Base-by-base conservation (phyloP, 2,888 invertebrate species). In the Machimus atricapillus region DNA sequence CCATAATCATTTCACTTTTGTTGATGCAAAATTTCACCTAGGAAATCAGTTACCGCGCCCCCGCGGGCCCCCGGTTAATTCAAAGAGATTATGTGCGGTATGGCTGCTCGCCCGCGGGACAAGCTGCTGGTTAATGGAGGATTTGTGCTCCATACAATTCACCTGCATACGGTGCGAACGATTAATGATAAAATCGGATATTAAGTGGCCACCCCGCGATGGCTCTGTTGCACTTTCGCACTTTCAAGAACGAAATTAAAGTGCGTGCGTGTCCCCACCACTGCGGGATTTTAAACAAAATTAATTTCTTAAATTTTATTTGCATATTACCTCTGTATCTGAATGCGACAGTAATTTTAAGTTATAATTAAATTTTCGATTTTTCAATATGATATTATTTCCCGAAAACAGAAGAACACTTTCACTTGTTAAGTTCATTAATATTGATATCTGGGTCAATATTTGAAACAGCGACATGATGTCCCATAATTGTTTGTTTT, bases 1-100 rank as follows among this genome's bases (percentile, higher is more conserved):
- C 81, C 81, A 52, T 56, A 52, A 81, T 31, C 81, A 31, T 52
- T 81, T 81, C 56, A 81, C 56, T 81, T 56, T 81, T 52, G 81
- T 81, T 81, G 81, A 56, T 81, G 56, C 52, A 56, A 81, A 81
- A 81, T 56, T 81, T 52, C 81, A 81, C 81, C 52, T 27, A n/a
- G 81, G 56, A 81, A 81, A 81, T 81, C 81, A 81, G 23, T 81
- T 81, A 56, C 79, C 81, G 14, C 78, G 31, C 34, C 23, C 23
- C 76, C 52, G 27, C 52, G 27, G 9, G 14, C 52, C 34, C 16
- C 52, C 31, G 31, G n/a, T 81, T 81, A 52, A 52, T 81, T 52
- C 81, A 52, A 52, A 81, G 81, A 81, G 81, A 81, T 81, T 81
- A 81, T 27, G 12, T 43, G 43, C 40, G 40, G 78, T 78, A 43